Conservation (phyloP, 2,797 vertebrate genomes). For the Sebastes miniatus region DNA sequence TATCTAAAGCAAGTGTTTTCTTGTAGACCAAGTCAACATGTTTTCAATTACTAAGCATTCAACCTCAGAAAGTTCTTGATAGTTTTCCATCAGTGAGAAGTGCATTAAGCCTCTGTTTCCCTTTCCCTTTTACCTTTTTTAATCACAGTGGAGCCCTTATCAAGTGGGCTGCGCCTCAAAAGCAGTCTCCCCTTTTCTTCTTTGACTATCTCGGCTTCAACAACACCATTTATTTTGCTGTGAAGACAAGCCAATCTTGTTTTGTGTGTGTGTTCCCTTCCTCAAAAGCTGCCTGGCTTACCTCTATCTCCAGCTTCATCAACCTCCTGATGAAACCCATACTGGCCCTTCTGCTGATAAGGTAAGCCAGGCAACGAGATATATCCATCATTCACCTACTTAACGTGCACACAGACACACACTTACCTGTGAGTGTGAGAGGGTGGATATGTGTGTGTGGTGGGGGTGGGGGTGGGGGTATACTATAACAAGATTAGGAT, state of each 20-base stretch:
- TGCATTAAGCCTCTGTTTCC: conserved; percentile 45
- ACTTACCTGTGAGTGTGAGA: conserved; percentile 6
- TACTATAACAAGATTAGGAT: conserved; percentile 65
- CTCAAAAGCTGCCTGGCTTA: conserved; percentile 70
- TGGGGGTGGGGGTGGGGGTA: not conserved
- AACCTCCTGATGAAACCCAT: conserved; percentile 75
- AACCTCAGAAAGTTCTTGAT: conserved; percentile 46
- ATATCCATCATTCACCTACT: conserved; percentile 79
- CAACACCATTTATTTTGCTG: conserved; percentile 72
- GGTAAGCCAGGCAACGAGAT: conserved; percentile 73
- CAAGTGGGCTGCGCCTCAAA: conserved; percentile 57
- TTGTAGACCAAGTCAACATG: not conserved
- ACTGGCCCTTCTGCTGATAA: conserved; percentile 76
- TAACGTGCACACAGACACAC: conserved; percentile 36
- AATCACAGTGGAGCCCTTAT: conserved; percentile 68
- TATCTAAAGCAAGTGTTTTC: not conserved
- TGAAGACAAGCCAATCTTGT: conserved; percentile 80
- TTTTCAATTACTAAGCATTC: conserved; percentile 26
- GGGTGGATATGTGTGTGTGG: not conserved
- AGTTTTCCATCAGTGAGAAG: conserved; percentile 57
- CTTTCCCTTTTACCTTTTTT: conserved; percentile 48
- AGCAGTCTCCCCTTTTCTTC: conserved; percentile 60
- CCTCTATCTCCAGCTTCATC: conserved; percentile 76
- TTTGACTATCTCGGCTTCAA: conserved; percentile 71
- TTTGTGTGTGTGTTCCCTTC: conserved; percentile 69